Conservation (phyloP, 2,888 invertebrate genomes). For the Prosapia bicincta region DNA sequence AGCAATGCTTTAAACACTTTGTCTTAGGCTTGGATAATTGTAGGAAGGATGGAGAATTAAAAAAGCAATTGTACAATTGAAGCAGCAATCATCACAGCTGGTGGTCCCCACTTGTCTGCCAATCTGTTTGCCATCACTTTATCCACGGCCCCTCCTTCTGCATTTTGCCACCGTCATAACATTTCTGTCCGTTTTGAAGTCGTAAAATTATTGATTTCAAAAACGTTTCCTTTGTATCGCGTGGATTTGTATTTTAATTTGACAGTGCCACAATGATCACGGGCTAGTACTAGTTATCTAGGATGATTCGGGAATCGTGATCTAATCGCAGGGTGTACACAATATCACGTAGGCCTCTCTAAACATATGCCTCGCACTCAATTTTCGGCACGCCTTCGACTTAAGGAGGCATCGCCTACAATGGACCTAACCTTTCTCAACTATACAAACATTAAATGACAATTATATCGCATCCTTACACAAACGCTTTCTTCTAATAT, state of each 20-base stretch:
- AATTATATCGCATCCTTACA: background rate
- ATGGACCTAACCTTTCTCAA: constrained; percentile 5
- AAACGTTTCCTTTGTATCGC: constrained; percentile 9
- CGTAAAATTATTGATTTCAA: constrained; percentile 28
- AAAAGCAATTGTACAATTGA: background rate
- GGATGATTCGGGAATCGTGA: constrained; percentile 26
- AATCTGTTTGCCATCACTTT: background rate
- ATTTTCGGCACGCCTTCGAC: background rate
- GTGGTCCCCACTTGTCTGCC: background rate
- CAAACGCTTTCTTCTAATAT: too few relatives aligned
- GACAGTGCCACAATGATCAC: constrained; percentile 24
- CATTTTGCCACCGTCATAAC: background rate
- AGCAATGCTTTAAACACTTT: too few relatives aligned
- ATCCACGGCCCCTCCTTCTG: background rate
- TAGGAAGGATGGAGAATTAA: background rate
- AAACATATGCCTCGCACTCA: constrained; percentile 19
- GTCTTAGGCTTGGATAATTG: too few relatives aligned
- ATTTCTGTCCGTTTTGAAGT: constrained; percentile 4
- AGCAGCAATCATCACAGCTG: background rate
- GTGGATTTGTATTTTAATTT: constrained; percentile 23
- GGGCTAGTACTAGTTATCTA: constrained; percentile 24
- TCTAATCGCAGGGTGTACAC: constrained; percentile 20
- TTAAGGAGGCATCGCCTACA: constrained; percentile 15
- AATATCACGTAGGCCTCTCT: constrained; percentile 20
- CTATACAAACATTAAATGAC: background rate